phyloP scores from a whole-genome alignment of 2,797 vertebrate species.

The Lacerta agilis region DNA sequence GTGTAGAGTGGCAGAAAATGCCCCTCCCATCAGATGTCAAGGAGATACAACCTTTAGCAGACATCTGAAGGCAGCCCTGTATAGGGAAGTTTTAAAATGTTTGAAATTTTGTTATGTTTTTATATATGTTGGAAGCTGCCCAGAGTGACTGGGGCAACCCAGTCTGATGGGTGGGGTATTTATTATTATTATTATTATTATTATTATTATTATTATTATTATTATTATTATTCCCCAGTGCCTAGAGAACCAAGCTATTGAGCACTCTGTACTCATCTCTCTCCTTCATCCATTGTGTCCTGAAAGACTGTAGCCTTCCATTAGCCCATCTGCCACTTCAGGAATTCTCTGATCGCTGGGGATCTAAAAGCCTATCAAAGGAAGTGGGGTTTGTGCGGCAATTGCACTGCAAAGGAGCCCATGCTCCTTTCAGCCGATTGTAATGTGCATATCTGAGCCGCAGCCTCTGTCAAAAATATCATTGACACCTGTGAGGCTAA shows the following conservation, averaged over 20 bases:
- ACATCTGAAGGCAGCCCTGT: too few relatives aligned
- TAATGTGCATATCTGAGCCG: constrained; percentile 65
- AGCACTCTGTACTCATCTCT: background rate
- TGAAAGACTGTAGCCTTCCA: background rate
- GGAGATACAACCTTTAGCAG: too few relatives aligned
- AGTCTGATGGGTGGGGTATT: too few relatives aligned
- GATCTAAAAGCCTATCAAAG: constrained; percentile 12
- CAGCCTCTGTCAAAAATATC: constrained; percentile 68
- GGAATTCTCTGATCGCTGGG: background rate
- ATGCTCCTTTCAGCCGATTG: constrained; percentile 52
- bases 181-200: too few relatives aligned
- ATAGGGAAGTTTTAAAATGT: too few relatives aligned
- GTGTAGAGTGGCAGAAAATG: background rate
- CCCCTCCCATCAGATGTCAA: background rate
- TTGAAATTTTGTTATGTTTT: too few relatives aligned
- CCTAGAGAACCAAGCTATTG: background rate
- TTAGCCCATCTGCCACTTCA: background rate
- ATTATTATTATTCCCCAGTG: background rate
- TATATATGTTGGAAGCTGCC: too few relatives aligned
- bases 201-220: too few relatives aligned
- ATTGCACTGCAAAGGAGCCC: constrained; percentile 21
- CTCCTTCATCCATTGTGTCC: background rate
- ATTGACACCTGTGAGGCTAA: constrained; percentile 71
- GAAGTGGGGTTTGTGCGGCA: background rate
- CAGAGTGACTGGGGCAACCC: too few relatives aligned